Evolutionary conservation across 2,888 invertebrate species (phyloP).

Genomic region (Lasioglossum calceatum): DNA sequence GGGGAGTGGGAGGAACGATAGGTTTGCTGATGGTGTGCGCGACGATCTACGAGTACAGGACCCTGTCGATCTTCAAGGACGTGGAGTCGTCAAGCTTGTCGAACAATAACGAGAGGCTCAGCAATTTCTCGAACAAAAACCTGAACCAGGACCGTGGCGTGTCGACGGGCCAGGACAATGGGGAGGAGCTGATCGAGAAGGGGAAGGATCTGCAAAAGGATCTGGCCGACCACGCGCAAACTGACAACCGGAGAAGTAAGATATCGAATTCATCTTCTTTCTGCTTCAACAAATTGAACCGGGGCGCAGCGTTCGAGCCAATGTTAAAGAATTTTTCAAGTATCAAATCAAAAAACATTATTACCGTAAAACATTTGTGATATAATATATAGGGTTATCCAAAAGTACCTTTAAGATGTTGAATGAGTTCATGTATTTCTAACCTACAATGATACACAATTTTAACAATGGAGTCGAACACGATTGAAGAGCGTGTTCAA

Average conservation of each 20-base stretch:
- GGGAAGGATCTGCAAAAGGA: constrained; percentile 69
- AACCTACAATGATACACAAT: too few species aligned
- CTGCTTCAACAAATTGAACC: neutral
- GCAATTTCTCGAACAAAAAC: constrained; percentile 85
- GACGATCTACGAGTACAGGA: constrained; percentile 88
- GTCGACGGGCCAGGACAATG: constrained; percentile 83
- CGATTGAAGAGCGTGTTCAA: too few species aligned
- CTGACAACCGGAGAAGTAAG: constrained; percentile 44
- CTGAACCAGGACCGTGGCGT: constrained; percentile 73
- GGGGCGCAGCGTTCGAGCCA: neutral
- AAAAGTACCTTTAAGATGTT: too few species aligned
- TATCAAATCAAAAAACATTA: too few species aligned
- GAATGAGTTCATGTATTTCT: too few species aligned
- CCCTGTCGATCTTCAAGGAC: constrained; percentile 85
- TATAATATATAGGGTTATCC: too few species aligned
- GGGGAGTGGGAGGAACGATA: constrained; percentile 85
- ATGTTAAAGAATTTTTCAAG: too few species aligned
- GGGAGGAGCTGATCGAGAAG: constrained; percentile 83
- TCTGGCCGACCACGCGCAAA: constrained; percentile 30
- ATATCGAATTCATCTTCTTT: neutral
- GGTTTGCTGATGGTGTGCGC: constrained; percentile 87
- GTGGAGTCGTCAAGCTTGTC: constrained; percentile 82
- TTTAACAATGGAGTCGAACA: too few species aligned
- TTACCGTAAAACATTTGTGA: too few species aligned
- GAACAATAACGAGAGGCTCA: constrained; percentile 84